phyloP scores from a whole-genome alignment of 2,797 vertebrate species.

The Vipera latastei region DNA sequence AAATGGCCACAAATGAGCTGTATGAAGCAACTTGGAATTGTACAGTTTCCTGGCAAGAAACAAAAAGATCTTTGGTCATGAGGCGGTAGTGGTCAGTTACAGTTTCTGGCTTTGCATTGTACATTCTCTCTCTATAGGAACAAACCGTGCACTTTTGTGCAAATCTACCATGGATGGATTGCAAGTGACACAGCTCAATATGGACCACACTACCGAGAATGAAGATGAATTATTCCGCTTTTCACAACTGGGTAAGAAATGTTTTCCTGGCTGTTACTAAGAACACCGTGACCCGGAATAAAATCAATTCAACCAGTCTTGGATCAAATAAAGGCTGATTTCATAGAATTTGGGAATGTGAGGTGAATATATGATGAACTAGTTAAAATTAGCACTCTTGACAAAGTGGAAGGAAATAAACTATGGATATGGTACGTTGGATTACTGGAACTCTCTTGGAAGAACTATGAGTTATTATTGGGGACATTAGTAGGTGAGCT shows the following conservation, averaged over 20 bases:
- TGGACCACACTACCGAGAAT: slow-evolving; percentile 88
- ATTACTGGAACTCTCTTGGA: not conserved
- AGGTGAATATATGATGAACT: not conserved
- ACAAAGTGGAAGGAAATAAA: not conserved
- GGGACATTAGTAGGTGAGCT: not conserved
- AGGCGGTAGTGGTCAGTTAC: not conserved
- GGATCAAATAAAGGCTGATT: not conserved
- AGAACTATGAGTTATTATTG: not conserved
- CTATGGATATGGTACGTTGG: not conserved
- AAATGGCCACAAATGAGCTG: not conserved
- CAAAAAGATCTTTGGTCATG: not conserved
- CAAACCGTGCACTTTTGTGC: slow-evolving; percentile 91
- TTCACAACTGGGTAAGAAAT: slow-evolving; percentile 83
- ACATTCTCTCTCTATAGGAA: slow-evolving; percentile 75
- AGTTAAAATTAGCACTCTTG: not conserved
- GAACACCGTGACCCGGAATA: not conserved
- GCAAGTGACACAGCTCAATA: slow-evolving; percentile 93
- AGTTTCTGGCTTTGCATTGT: slow-evolving; percentile 41
- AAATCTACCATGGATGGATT: slow-evolving; percentile 91
- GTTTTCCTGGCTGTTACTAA: not conserved
- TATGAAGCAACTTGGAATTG: not conserved
- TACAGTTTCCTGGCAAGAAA: slow-evolving; percentile 9
- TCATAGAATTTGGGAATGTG: not conserved
- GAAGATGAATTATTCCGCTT: slow-evolving; percentile 95
- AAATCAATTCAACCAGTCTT: not conserved